phyloP scores from a whole-genome alignment of 2,888 invertebrate species.

The Cloeon dipterum region DNA sequence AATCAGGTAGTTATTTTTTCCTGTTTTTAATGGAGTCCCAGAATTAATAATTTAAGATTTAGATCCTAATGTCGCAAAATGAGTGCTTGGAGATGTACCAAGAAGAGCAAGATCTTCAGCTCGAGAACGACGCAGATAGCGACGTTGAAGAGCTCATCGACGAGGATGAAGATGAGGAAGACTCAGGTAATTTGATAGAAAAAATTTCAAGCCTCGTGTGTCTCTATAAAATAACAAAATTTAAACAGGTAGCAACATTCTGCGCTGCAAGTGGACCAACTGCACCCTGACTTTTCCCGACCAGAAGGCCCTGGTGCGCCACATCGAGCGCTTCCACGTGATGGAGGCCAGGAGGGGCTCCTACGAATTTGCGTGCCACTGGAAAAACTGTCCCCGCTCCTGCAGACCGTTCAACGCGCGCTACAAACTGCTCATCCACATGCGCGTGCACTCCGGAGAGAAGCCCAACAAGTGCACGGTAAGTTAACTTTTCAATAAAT shows the following conservation, averaged over 20 bases:
- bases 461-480: slow-evolving; percentile 96
- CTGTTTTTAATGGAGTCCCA: too few relatives aligned
- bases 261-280: slow-evolving; percentile 61
- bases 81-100: too few relatives aligned
- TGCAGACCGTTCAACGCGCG: slow-evolving; percentile 89
- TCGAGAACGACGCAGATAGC: too few relatives aligned
- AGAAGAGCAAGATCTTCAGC: too few relatives aligned
- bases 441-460: slow-evolving; percentile 94
- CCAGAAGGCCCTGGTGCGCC: slow-evolving; percentile 56
- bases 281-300: slow-evolving; percentile 59
- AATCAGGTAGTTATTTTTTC: too few relatives aligned
- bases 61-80: too few relatives aligned
- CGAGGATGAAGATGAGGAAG: too few relatives aligned
- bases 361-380: slow-evolving; percentile 79
- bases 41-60: too few relatives aligned
- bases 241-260: neutral
- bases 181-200: too few relatives aligned
- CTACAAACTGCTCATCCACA: slow-evolving; percentile 90
- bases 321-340: slow-evolving; percentile 71
- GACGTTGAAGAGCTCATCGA: too few relatives aligned
- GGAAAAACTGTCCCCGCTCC: slow-evolving; percentile 76
- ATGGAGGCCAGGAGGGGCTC: slow-evolving; percentile 29
- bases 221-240: too few relatives aligned
- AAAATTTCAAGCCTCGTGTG: too few relatives aligned
- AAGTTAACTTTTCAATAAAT: slow-evolving; percentile 22